Percentiles rank a stretch among this genome's conserved stretches.
These are phyloP conservation scores for Sebastolobus altivelis DNA, from an alignment of 2,797 vertebrate species.

Conservation along the genomic window DNA sequence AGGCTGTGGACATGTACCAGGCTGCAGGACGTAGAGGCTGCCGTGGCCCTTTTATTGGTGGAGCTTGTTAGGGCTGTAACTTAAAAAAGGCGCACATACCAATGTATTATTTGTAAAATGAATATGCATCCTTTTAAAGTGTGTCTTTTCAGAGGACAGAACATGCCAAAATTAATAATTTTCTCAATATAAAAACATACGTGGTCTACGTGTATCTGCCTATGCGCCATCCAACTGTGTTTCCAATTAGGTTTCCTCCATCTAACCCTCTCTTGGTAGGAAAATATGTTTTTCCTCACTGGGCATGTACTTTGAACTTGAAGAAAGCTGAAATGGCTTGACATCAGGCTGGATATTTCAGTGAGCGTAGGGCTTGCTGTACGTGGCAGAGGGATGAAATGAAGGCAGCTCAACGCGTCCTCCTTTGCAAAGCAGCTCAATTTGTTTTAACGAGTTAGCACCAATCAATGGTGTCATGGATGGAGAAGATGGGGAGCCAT, in stretches of 20 bases:
- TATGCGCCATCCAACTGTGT: not conserved
- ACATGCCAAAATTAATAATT: not conserved
- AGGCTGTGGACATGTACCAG: too few species aligned
- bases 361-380: not conserved
- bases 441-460: conserved; percentile 60
- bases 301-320: not conserved
- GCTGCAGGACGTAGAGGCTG: too few species aligned
- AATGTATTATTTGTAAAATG: not conserved
- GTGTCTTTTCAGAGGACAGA: not conserved
- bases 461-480: conserved; percentile 49
- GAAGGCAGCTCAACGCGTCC: conserved; percentile 20
- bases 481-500: conserved; percentile 13
- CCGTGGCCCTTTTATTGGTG: not conserved
- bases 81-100: not conserved
- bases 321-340: not conserved
- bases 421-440: conserved; percentile 46
- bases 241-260: not conserved
- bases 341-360: conserved; percentile 5
- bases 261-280: too few species aligned
- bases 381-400: conserved; percentile 27
- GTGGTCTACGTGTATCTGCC: not conserved
- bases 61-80: not conserved
- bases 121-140: not conserved
- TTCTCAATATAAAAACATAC: not conserved
- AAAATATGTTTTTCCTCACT: not conserved